phyloP scores from a whole-genome alignment of 2,113 vertebrate genomes.

The Ammodramus savannarum region DNA sequence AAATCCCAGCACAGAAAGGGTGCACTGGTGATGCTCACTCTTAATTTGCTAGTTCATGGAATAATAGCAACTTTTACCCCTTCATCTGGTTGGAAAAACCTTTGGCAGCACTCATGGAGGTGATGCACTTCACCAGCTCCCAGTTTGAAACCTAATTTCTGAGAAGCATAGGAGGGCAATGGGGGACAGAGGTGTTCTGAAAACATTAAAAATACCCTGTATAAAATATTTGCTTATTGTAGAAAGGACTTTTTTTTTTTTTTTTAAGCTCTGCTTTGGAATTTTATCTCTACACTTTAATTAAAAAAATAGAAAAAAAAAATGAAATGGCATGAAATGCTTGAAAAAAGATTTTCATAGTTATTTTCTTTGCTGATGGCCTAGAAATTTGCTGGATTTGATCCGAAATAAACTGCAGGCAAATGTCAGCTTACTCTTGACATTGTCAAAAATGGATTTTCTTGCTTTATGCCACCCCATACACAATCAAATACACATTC shows the following conservation, averaged over 20 bases:
- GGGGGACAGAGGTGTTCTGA: not conserved
- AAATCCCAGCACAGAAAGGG: not conserved
- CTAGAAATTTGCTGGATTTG: not conserved
- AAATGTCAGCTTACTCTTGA: conserved; percentile 27
- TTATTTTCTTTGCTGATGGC: not conserved
- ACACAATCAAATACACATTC: conserved; percentile 6
- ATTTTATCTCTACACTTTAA: not conserved
- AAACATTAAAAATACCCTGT: not conserved
- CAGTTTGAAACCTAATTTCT: not conserved
- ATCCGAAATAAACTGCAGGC: not conserved
- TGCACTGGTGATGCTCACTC: not conserved
- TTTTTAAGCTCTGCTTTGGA: not conserved
- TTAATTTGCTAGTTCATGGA: not conserved
- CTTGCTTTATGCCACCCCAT: conserved; percentile 6
- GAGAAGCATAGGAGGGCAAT: not conserved
- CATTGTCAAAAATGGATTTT: conserved; percentile 46
- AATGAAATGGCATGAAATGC: not conserved
- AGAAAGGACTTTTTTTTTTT: not conserved
- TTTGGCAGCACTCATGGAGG: not conserved
- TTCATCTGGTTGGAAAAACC: not conserved
- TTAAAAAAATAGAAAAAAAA: not conserved
- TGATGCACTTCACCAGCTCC: not conserved
- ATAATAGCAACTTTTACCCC: not conserved
- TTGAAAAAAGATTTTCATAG: not conserved
- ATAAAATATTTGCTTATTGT: not conserved